Conservation (phyloP, 1,140 invertebrate genomes). For the Cyclargus thomasi region DNA sequence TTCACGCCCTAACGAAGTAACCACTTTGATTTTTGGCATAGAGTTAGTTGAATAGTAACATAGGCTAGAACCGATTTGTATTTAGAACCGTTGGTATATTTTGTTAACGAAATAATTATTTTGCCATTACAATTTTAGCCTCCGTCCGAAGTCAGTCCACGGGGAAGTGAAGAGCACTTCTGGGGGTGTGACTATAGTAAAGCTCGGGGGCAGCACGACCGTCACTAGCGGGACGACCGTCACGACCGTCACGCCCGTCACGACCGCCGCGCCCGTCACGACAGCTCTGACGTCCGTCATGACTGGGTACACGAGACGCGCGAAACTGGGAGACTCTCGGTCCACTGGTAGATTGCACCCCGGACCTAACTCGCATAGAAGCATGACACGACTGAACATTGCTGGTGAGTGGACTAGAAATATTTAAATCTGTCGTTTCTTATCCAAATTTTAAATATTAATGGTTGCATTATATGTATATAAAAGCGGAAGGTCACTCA, state of each 20-base stretch:
- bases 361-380: slow-evolving; percentile 80
- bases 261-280: slow-evolving; percentile 20
- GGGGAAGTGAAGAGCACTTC: slow-evolving; percentile 81
- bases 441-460: too few species aligned
- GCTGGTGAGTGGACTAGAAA: slow-evolving; percentile 58
- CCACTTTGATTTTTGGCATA: too few species aligned
- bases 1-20: too few species aligned
- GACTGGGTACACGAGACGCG: slow-evolving; percentile 77
- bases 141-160: slow-evolving; percentile 47
- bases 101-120: not conserved
- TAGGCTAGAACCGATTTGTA: too few species aligned
- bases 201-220: slow-evolving; percentile 76
- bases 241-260: slow-evolving; percentile 35
- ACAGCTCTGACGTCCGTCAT: slow-evolving; percentile 16
- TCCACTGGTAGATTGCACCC: slow-evolving; percentile 80
- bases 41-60: too few species aligned
- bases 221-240: slow-evolving; percentile 30
- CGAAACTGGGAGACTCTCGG: slow-evolving; percentile 80
- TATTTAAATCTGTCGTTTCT: too few species aligned
- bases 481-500: too few species aligned
- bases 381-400: slow-evolving; percentile 84
- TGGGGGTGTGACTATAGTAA: slow-evolving; percentile 84
- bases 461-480: too few species aligned
- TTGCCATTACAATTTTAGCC: slow-evolving; percentile 34
- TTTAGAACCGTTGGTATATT: too few species aligned